Evolutionary conservation across 2,888 invertebrate genomes (phyloP), one percentile per base, ranked within the genome.

Genomic region (Notodonta ziczac): DNA sequence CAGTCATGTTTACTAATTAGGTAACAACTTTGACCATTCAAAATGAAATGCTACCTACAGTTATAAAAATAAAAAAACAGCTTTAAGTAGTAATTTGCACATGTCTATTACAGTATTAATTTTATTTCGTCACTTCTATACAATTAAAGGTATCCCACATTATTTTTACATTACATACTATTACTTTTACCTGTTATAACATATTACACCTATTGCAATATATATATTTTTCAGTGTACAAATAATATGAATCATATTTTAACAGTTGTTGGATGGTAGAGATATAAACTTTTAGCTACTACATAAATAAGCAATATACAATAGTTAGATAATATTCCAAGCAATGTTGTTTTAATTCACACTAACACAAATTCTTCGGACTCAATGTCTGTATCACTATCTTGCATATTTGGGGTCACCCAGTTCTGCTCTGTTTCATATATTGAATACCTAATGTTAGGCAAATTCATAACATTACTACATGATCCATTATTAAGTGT

Each of bases 401-500:
- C 94, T 77, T 94, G 89, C 72, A 91, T 85, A 74, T 84, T 87
- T 60, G 88, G 91, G 51, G 89, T 84, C 8, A 90, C 89, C 85
- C 94, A 94, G 71, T 94, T 89, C 73, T 94, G 94, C 70, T 94
- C 94, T 13, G 94, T 90, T 76, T 94, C 94, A 80, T 94, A 90
- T 66, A 94, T 92, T 44, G 94, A 94, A 78, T 94, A 88, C 78
- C 95, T 94, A 51, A 90, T 89, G 67, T 94, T 94, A 62, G 95
- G 91, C 68, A 93, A 92, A 70, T 95, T 93, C 81, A 94, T 94
- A 39, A 94, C 86, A 67, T 96, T 95, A 74, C 92, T 89, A 76
- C 95, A 95, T 76, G 95, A 95, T 62, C 97, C 97, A 76, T 96
- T 95, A 69, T 96, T 95, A 81, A 98, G 95, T 65, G 96, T 96